These are phyloP conservation scores for Corythaixoides concolor DNA, from an alignment of 2,113 vertebrate genomes.

Conservation along the genomic window DNA sequence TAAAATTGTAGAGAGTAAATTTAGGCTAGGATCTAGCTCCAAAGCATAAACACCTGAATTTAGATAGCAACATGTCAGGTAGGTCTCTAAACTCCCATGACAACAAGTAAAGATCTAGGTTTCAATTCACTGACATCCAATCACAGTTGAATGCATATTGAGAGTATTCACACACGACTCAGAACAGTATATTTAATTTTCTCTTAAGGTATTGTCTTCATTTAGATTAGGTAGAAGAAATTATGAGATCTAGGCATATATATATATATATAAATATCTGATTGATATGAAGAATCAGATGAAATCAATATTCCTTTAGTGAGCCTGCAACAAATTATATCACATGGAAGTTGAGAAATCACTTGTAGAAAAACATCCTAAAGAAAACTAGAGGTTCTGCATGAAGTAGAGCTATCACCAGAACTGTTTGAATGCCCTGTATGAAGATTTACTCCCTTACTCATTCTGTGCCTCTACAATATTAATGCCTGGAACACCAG, in stretches of 20 bases:
- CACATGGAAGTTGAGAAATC: neutral
- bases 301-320: neutral
- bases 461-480: neutral
- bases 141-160: neutral
- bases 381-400: neutral
- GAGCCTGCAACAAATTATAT: neutral
- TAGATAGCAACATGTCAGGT: neutral
- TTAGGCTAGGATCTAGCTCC: neutral
- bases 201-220: neutral
- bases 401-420: neutral
- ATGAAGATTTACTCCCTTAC: neutral
- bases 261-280: neutral
- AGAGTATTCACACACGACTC: neutral
- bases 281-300: neutral
- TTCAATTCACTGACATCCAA: neutral
- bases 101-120: neutral
- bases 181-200: neutral
- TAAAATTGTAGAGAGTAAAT: neutral
- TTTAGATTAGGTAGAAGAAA: neutral
- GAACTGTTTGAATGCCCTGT: neutral
- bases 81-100: neutral
- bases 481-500: neutral
- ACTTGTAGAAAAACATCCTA: neutral
- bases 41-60: neutral
- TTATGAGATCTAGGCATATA: neutral